These are phyloP conservation scores for Oscheius sp. DNA, from an alignment of 2,888 invertebrate species.

Conservation along the genomic window DNA sequence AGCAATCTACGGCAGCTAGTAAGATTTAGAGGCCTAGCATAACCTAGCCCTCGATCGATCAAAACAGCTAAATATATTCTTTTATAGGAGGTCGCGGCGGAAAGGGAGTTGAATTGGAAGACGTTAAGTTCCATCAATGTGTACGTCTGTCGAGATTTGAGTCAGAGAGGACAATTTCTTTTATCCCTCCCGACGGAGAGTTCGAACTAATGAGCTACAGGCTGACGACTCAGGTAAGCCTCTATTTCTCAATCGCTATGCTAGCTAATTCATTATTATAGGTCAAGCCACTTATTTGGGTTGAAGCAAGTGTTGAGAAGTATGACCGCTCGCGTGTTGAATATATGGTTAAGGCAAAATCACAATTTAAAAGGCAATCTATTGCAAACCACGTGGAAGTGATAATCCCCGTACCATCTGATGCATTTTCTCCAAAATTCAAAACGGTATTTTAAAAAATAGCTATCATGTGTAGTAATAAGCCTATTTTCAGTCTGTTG, in stretches of 20 bases:
- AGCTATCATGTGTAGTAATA: neutral
- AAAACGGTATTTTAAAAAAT: constrained; percentile 36
- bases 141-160: constrained; percentile 86
- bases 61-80: neutral
- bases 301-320: constrained; percentile 95
- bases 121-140: constrained; percentile 98
- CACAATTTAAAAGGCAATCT: constrained; percentile 94
- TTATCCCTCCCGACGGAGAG: constrained; percentile 98
- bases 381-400: constrained; percentile 99
- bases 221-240: constrained; percentile 41
- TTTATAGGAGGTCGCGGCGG: constrained; percentile 83
- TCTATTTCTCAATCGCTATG: no score
- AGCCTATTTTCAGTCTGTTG: constrained; percentile 46
- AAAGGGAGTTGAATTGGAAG: constrained; percentile 95
- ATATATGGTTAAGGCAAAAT: constrained; percentile 98
- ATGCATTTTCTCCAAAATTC: constrained; percentile 97
- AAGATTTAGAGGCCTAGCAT: neutral
- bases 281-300: constrained; percentile 97
- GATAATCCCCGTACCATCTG: constrained; percentile 90
- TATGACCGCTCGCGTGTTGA: constrained; percentile 96
- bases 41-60: neutral
- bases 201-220: constrained; percentile 84
- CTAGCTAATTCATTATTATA: no score
- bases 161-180: constrained; percentile 88
- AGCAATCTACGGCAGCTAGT: constrained; percentile 83